A percentile compares a stretch with the other conserved stretches of the same genome.
Evolutionary conservation across 37 sponge, comb jelly and placozoan species (phyloP).

Genomic region (Axinella damicornis): DNA sequence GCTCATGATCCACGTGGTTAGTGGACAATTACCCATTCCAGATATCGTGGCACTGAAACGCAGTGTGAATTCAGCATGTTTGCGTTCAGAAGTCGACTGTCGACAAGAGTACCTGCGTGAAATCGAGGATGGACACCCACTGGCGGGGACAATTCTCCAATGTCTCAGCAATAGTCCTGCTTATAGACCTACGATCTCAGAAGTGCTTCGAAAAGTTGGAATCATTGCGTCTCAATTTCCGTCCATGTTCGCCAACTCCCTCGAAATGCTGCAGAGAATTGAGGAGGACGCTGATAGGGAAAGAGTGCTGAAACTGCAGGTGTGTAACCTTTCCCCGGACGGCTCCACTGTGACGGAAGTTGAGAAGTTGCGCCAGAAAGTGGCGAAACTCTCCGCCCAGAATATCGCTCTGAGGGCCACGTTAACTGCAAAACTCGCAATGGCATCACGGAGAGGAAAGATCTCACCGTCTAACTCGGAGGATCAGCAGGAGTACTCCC

Average conservation of each 20-base stretch:
- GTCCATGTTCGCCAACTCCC: constrained; percentile 6
- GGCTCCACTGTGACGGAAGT: background rate
- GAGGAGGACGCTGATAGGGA: background rate
- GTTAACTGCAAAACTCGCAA: background rate
- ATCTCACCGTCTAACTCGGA: too few relatives aligned
- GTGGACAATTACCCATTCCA: background rate
- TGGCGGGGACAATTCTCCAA: constrained; percentile 1
- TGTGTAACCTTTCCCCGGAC: background rate
- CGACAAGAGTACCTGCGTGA: background rate
- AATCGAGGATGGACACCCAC: constrained; percentile 5
- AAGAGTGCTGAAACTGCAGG: background rate
- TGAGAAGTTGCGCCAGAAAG: background rate
- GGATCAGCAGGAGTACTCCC: too few relatives aligned
- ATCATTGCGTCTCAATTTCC: background rate
- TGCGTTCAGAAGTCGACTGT: background rate
- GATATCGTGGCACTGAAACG: background rate
- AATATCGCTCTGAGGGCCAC: constrained; percentile 10
- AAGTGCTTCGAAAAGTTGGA: background rate
- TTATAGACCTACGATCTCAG: background rate
- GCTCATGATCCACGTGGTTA: constrained; percentile 36
- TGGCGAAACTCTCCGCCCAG: constrained; percentile 23
- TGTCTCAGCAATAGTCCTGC: background rate
- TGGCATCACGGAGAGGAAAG: too few relatives aligned
- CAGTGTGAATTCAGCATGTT: background rate
- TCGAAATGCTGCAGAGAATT: constrained; percentile 15